Base-by-base conservation (phyloP, 1,140 invertebrate species). In the Drosophila ananassae region DNA sequence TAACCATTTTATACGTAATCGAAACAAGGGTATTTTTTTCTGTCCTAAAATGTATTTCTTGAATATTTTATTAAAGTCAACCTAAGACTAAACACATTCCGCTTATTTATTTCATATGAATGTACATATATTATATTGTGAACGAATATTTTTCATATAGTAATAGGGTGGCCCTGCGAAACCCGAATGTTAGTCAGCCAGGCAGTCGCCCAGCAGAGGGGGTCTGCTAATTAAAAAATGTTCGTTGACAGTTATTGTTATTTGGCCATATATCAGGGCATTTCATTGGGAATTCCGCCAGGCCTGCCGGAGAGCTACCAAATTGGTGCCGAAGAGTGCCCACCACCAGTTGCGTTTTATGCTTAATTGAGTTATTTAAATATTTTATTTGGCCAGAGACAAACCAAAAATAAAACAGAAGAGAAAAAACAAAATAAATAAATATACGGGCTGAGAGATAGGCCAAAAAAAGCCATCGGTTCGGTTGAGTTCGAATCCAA, bases 281-380 rank as follows among this genome's bases (percentile, higher is more conserved):
- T 87, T 85, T 85, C 82, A 87, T 85, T 85, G 81, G 82, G 82
- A 89, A 87, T 87, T 87, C 78, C 73, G 73, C 41, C 17, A 9
- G 28, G 50, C 50, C 51, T 41, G 10, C 13, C 39, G 39, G 9
- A 32, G 32, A 28, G 51, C 66, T 69, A 69, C 66, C 66, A 69
- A 69, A 69, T 76, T 69, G 62, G 55, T 58, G 62, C 53, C 72
- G 82, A 81, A 68, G 74, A 85, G 78, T 67, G 74, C 55, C 82
- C 78, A 82, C 82, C 78, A 82, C 64, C 74, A 82, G 83, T 89
- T 82, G 82, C 78, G 79, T 87, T 85, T 87, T 79, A 87, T 87
- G 82, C 82, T 82, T 87, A 87, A 87, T 87, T 87, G 82, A 87
- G 82, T 87, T 87, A 87, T 87, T 87, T 87, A 87, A 87, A 87